Base-by-base conservation (phyloP, 2,888 invertebrate species). In the Tubulanus polymorphus region DNA sequence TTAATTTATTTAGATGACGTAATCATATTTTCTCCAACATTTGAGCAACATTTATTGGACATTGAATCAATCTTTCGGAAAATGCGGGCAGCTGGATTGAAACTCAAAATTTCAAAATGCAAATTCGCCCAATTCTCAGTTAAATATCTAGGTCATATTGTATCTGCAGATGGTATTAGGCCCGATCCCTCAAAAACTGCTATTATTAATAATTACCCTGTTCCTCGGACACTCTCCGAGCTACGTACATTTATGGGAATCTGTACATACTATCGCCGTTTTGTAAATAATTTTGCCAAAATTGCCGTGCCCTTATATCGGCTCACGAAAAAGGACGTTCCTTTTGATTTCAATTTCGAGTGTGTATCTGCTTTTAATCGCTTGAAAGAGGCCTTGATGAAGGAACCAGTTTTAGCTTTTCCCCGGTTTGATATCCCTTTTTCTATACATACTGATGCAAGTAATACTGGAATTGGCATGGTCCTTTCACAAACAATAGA, bases 1-100 rank as follows among this genome's bases (percentile, higher is more conserved):
- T 27, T 53, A 35, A 47, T 56, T 25, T 55, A 37, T 26, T 27
- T 56, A n/a, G 56, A 56, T 20, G 52, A 55, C 20, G 41, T 53
- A 23, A 37, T 53, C n/a, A 45, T 56, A 6, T 56, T 30, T 48
- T 53, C 56, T 1, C n/a, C 35, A 5, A 37, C 29, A 18, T 41
- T 56, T 10, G 37, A 30, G n/a, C 37, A 53, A 41, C 56, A 56
- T 29, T 27, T 49, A 12, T 20, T 53, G 25, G 23, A 52, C 12
- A n/a, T 56, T 23, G 48, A 47, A 6, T 27, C 15, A 3, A 45
- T 56, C 6, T 53, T 56, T 15, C 2, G 25, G 12, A 41, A 41
- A 25, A 37, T 56, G n/a, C 18, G 32, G 23, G 48, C 48, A 25
- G 41, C 48, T 48, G 56, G 53, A 2, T 28, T 53, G 12, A 56